Conservation (phyloP, 2,888 invertebrate genomes). For the Carterocephalus palaemon region DNA sequence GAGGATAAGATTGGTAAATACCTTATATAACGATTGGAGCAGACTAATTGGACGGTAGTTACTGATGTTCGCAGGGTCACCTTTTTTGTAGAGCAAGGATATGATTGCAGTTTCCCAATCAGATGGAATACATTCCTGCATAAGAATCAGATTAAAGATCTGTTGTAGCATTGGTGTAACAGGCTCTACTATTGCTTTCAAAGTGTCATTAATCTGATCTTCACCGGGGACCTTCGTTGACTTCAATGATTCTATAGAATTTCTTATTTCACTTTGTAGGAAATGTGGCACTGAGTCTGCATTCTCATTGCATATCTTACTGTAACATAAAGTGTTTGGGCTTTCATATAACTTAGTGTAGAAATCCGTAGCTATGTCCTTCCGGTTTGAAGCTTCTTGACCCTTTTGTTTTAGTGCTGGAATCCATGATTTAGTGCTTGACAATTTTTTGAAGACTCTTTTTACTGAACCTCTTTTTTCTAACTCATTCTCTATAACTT, state of each 20-base stretch:
- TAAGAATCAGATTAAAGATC: background rate
- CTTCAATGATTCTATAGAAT: background rate
- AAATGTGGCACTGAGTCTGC: background rate
- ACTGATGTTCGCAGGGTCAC: slow-evolving; percentile 15
- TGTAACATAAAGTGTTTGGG: too few relatives aligned
- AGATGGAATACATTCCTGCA: background rate
- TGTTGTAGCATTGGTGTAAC: background rate
- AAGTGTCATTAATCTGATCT: background rate
- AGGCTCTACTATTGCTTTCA: background rate
- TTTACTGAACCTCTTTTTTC: background rate
- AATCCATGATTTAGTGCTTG: background rate
- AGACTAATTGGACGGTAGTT: slow-evolving; percentile 28
- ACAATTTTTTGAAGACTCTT: background rate
- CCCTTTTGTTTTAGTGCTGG: background rate
- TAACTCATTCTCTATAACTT: background rate
- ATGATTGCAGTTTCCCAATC: background rate
- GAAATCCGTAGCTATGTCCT: background rate
- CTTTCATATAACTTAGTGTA: background rate
- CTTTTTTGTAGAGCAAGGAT: slow-evolving; percentile 21
- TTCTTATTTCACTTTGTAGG: background rate
- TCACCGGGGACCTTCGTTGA: slow-evolving; percentile 1
- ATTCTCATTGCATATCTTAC: too few relatives aligned
- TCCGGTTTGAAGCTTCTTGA: background rate
- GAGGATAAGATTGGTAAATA: slow-evolving; percentile 14
- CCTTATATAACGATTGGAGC: slow-evolving; percentile 25